Base-by-base conservation (phyloP, 2,888 invertebrate species). In the Neuroscelio doddi region DNA sequence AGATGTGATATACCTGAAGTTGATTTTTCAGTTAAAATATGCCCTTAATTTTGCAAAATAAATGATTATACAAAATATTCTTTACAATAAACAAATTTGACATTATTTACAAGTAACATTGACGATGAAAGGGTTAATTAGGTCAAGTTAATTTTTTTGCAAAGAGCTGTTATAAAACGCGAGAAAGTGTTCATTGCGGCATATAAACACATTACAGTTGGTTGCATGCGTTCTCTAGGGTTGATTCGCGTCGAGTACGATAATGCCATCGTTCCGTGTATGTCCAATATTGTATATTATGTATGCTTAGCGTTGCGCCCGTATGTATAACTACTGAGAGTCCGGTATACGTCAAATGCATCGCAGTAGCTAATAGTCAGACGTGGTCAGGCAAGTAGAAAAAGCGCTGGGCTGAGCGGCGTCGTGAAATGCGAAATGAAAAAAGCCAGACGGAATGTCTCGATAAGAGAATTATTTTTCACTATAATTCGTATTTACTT, bases 161-260 rank as follows among this genome's bases (percentile, higher is more conserved):
- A n/a, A n/a, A n/a, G n/a, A n/a, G n/a, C n/a, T n/a, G n/a, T n/a
- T n/a, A n/a, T n/a, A n/a, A n/a, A n/a, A n/a, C 53, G 62, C 53
- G 41, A 45, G 53, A 58, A 64, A 64, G 52, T 57, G 57, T 57
- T 64, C 58, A 58, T 53, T 57, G 53, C 49, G 14, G 57, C 45
- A 38, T 39, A 53, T 53, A 53, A 64, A 64, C 38, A 45, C 12
- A 24, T 10, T 12, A 30, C 29, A 41, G 38, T 29, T 42, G 47
- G 42, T 44, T 41, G 47, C 41, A 39, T 49, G 30, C 38, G 44
- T 39, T 53, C 57, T 64, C 49, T 12, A 44, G 53, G 32, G 52
- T 47, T 57, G 51, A 63, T 56, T 63, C 53, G 42, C 57, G 53
- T 58, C 52, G 58, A 53, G 53, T 58, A 53, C 57, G 53, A 53